A percentile compares a stretch with the other conserved stretches of the same genome.
Conservation (phyloP, 2,113 vertebrate species). For the Cyanocitta stelleri region DNA sequence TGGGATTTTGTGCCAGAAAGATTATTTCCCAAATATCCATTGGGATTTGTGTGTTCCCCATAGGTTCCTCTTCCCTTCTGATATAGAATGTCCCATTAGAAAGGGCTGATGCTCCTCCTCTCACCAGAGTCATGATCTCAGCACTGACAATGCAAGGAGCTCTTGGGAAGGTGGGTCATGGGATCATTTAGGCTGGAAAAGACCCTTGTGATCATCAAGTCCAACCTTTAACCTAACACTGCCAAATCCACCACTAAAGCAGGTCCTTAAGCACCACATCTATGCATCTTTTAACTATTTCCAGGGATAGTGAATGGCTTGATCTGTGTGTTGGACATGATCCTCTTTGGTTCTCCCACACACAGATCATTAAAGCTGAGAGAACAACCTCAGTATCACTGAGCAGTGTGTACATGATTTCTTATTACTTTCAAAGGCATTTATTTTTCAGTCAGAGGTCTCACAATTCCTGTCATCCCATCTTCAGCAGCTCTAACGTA, state of each 20-base stretch:
- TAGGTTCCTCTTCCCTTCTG: background rate
- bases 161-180: background rate
- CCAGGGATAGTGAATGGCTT: background rate
- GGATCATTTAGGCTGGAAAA: background rate
- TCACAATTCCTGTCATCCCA: background rate
- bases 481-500: background rate
- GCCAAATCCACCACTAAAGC: background rate
- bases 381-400: background rate
- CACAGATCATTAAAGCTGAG: background rate
- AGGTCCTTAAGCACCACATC: background rate
- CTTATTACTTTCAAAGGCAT: background rate
- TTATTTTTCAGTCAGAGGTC: background rate
- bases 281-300: accelerated
- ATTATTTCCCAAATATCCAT: background rate
- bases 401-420: background rate
- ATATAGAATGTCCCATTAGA: background rate
- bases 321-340: too few relatives aligned
- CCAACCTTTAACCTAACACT: background rate
- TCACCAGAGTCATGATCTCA: background rate
- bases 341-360: background rate
- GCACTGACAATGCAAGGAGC: background rate
- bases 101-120: background rate
- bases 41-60: accelerated
- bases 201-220: background rate
- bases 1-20: background rate